Conservation (phyloP, 2,888 invertebrate species). For the Rambutsinella grinnellia region DNA sequence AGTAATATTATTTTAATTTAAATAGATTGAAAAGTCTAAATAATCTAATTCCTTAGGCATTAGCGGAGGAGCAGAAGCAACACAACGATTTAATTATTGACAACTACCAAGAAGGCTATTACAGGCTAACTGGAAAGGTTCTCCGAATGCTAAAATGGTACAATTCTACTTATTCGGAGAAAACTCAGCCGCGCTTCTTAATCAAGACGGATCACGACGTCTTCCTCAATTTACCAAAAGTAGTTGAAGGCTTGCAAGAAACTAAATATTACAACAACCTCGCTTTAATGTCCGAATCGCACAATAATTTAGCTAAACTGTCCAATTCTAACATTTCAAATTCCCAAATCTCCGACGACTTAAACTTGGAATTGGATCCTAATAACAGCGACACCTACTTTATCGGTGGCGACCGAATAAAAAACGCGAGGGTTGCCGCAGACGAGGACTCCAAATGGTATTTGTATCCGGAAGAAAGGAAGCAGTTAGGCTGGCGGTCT, state of each 20-base stretch:
- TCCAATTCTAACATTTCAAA: neutral
- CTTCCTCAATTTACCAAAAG: slow-evolving; percentile 42
- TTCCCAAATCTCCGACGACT: neutral
- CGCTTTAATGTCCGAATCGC: neutral
- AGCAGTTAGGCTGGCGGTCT: slow-evolving; percentile 21
- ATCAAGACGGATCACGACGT: slow-evolving; percentile 53
- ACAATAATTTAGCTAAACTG: neutral
- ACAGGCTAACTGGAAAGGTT: slow-evolving; percentile 46
- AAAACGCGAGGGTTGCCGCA: slow-evolving; percentile 2
- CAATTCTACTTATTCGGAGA: slow-evolving; percentile 15
- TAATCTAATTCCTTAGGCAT: slow-evolving; percentile 11
- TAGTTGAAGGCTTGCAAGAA: slow-evolving; percentile 16
- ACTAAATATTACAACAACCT: slow-evolving; percentile 33
- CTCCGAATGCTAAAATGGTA: slow-evolving; percentile 54
- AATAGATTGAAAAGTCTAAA: neutral
- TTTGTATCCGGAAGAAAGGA: slow-evolving; percentile 22
- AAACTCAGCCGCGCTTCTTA: slow-evolving; percentile 29
- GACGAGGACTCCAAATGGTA: slow-evolving; percentile 52
- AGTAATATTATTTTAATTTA: neutral
- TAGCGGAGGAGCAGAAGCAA: slow-evolving; percentile 39
- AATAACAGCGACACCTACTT: slow-evolving; percentile 25
- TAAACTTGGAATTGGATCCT: slow-evolving; percentile 3
- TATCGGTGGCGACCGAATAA: slow-evolving; percentile 38
- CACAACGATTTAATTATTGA: slow-evolving; percentile 49
- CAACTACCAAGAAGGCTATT: slow-evolving; percentile 42